Conservation (phyloP, 2,888 invertebrate genomes). For the Cynaeus angustus region DNA sequence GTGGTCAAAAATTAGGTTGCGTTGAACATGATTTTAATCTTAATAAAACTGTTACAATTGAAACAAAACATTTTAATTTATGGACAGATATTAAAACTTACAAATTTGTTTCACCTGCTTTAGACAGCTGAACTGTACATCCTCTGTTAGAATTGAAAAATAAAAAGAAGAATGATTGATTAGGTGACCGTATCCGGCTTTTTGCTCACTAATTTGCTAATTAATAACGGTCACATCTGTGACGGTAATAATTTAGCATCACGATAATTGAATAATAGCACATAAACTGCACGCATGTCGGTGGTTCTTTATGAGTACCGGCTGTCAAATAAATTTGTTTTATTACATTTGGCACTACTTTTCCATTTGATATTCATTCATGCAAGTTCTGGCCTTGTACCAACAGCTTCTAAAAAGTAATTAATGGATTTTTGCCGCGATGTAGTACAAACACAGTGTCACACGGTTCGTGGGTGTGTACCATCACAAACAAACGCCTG, state of each 20-base stretch:
- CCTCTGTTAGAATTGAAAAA: too few relatives aligned
- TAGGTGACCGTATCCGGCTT: not conserved
- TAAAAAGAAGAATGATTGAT: too few relatives aligned
- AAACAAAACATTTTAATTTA: too few relatives aligned
- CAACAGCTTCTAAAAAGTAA: not conserved
- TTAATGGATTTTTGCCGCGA: not conserved
- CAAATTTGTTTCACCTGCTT: too few relatives aligned
- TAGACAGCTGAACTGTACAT: too few relatives aligned
- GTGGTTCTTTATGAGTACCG: not conserved
- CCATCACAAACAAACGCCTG: constrained; percentile 1
- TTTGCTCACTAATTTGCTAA: not conserved
- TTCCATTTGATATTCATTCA: not conserved
- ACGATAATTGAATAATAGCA: not conserved
- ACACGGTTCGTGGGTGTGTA: not conserved
- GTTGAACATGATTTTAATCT: too few relatives aligned
- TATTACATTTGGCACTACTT: constrained; percentile 1
- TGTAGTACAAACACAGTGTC: not conserved
- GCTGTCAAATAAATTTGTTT: not conserved
- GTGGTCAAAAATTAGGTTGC: too few relatives aligned
- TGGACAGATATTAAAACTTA: too few relatives aligned
- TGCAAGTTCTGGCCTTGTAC: not conserved
- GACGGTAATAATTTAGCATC: not conserved
- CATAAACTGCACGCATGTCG: not conserved
- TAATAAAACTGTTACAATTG: too few relatives aligned
- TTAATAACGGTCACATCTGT: not conserved